Percentiles rank a stretch among this genome's conserved stretches.
phyloP scores from a whole-genome alignment of 2,113 vertebrate species.

The Cyprinodon brontotheroides region DNA sequence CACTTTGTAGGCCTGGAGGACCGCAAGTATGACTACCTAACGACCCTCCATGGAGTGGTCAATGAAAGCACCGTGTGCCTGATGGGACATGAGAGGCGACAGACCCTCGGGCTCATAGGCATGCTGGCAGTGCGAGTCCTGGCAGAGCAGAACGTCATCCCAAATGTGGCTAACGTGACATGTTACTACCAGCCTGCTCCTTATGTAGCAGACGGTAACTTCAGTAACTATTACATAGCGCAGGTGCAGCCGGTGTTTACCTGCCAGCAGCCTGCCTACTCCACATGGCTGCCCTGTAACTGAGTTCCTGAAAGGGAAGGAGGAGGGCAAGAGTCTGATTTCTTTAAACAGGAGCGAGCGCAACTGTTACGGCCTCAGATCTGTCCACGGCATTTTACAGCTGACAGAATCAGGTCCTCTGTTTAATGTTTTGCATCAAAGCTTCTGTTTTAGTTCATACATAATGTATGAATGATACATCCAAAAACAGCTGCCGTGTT shows the following conservation, averaged over 20 bases:
- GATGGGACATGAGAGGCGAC: conserved; percentile 98
- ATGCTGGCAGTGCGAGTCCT: conserved; percentile 97
- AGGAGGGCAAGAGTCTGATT: conserved; percentile 42
- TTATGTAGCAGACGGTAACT: conserved; percentile 97
- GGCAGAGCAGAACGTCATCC: conserved; percentile 97
- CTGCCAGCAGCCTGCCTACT: conserved; percentile 95
- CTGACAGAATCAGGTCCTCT: conserved; percentile 76
- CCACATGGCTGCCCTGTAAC: conserved; percentile 98
- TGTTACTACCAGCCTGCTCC: conserved; percentile 99
- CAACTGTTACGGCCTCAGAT: conserved; percentile 32
- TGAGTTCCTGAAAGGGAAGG: conserved; percentile 71
- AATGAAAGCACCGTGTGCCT: conserved; percentile 99
- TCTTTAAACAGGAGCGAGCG: conserved; percentile 66
- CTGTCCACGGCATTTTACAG: conserved; percentile 74
- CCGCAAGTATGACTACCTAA: conserved; percentile 99
- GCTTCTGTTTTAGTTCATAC: conserved; percentile 79
- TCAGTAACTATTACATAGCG: conserved; percentile 99
- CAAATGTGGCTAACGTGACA: conserved; percentile 97
- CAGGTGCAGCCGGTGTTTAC: conserved; percentile 97
- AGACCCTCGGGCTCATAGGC: conserved; percentile 96
- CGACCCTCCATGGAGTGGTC: conserved; percentile 96
- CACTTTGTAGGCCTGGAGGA: conserved; percentile 99
- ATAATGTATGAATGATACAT: conserved; percentile 73
- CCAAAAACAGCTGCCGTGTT: conserved; percentile 74
- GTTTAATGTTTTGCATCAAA: conserved; percentile 80